phyloP scores from a whole-genome alignment of 2,113 vertebrate genomes.

The Dendropsophus ebraccatus region DNA sequence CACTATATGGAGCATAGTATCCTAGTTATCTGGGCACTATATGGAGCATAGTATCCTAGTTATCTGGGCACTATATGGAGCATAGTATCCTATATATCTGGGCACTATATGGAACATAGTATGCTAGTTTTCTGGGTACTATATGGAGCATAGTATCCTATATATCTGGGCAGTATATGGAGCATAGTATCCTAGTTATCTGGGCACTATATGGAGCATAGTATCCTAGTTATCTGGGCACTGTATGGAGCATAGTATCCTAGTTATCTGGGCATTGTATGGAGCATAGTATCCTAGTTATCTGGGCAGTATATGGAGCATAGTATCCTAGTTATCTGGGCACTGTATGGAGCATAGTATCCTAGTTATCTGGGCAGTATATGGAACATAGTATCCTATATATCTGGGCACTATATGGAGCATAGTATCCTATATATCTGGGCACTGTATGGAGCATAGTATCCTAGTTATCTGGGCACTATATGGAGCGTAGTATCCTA shows the following conservation, averaged over 20 bases:
- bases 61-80: too few species aligned
- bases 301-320: not conserved
- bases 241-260: not conserved
- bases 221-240: not conserved
- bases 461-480: too few species aligned
- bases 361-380: not conserved
- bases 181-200: too few species aligned
- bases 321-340: not conserved
- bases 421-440: not conserved
- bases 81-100: too few species aligned
- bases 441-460: not conserved
- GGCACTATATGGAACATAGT: not conserved
- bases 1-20: not conserved
- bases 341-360: not conserved
- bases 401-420: not conserved
- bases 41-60: too few species aligned
- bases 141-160: not conserved
- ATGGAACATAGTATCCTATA: too few species aligned
- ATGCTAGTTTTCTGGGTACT: not conserved
- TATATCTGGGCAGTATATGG: not conserved
- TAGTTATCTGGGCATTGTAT: too few species aligned
- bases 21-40: too few species aligned
- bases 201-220: too few species aligned
- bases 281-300: not conserved
- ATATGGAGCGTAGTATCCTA: too few species aligned